These are phyloP conservation scores for Altica lythri DNA, from an alignment of 2,888 invertebrate species.

Conservation along the genomic window DNA sequence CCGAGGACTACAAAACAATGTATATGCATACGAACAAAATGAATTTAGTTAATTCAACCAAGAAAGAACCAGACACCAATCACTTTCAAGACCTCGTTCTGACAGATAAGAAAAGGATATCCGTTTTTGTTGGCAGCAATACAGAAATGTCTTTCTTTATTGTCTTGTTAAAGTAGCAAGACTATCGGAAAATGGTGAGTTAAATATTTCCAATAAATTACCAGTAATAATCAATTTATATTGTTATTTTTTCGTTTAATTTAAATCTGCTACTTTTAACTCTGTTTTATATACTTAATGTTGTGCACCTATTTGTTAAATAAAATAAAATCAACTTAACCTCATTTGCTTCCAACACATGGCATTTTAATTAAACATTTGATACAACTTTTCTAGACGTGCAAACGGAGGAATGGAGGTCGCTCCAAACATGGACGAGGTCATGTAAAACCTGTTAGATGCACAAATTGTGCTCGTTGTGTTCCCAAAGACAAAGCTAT, in stretches of 20 bases:
- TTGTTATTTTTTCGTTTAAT: background rate
- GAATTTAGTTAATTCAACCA: no score
- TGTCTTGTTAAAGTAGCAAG: constrained; percentile 12
- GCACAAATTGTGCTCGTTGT: constrained; percentile 99
- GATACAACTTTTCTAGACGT: constrained; percentile 69
- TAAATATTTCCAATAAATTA: no score
- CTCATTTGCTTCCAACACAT: constrained; percentile 28
- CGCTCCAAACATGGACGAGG: constrained; percentile 99
- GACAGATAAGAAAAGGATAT: no score
- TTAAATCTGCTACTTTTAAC: background rate
- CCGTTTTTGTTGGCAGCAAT: constrained; percentile 12
- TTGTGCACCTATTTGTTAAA: background rate
- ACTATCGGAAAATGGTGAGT: constrained; percentile 18
- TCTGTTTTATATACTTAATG: background rate
- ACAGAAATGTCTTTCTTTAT: constrained; percentile 14
- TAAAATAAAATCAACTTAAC: background rate
- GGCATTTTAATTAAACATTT: constrained; percentile 30
- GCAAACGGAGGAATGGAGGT: constrained; percentile 98
- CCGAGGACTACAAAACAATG: no score
- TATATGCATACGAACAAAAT: no score
- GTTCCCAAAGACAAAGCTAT: constrained; percentile 99
- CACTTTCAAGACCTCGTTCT: no score
- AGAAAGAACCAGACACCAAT: no score
- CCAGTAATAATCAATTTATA: no score
- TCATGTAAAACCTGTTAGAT: constrained; percentile 96